A percentile compares a stretch with the other conserved stretches of the same genome.
Conservation (phyloP, 2,797 vertebrate species). For the Xerus rutilus region DNA sequence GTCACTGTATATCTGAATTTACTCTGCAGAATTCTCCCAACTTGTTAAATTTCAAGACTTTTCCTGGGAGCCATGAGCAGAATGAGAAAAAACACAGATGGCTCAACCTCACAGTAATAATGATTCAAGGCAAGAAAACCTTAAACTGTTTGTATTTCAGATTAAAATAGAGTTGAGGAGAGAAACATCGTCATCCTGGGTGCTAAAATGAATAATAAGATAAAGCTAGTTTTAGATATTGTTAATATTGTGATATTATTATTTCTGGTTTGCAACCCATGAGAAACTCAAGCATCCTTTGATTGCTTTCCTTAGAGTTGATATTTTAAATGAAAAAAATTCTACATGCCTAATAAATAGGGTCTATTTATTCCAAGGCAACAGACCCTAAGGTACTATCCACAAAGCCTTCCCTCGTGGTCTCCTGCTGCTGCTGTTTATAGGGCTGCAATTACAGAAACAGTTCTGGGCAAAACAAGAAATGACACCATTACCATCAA, state of each 20-base stretch:
- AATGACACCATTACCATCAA: constrained; percentile 58
- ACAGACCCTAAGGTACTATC: constrained; percentile 73
- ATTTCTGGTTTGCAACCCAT: constrained; percentile 52
- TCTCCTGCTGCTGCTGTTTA: constrained; percentile 56
- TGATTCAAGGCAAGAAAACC: constrained; percentile 78
- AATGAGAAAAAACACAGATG: constrained; percentile 83
- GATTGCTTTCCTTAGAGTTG: constrained; percentile 59
- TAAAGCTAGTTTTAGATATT: constrained; percentile 53
- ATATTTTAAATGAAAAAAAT: constrained; percentile 76
- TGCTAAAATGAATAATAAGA: constrained; percentile 64
- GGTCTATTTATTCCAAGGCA: constrained; percentile 78
- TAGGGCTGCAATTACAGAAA: constrained; percentile 67
- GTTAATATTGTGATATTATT: constrained; percentile 70
- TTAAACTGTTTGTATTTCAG: constrained; percentile 73
- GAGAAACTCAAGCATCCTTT: constrained; percentile 39
- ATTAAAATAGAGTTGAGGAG: constrained; percentile 66
- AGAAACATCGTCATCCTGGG: constrained; percentile 21
- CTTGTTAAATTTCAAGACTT: constrained; percentile 86
- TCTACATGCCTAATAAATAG: constrained; percentile 78
- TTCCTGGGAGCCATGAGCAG: constrained; percentile 80
- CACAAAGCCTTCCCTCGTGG: constrained; percentile 71
- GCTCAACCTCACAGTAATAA: constrained; percentile 78
- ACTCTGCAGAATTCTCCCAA: constrained; percentile 81
- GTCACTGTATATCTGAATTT: constrained; percentile 75
- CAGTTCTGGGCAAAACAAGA: constrained; percentile 64